Evolutionary conservation across 2,113 vertebrate species (phyloP), one percentile per base, ranked within the genome.

Genomic region (Abramis brama): DNA sequence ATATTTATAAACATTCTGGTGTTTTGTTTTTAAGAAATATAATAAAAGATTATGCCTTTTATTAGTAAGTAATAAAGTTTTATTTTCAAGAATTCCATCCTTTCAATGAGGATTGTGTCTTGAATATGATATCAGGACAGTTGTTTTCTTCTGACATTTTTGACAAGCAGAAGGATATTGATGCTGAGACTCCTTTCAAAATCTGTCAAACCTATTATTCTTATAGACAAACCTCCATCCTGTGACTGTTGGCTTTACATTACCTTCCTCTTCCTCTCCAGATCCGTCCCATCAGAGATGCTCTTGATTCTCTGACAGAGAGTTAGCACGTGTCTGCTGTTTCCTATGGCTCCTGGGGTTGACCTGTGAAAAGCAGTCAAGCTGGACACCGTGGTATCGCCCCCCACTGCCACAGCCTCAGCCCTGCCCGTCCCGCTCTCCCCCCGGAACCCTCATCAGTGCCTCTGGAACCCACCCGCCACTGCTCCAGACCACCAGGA

Each of bases 371-470:
- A 75, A 96, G 95, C 94, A 93, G 97, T 94, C 97, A 99, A 99
- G 96, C 98, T 99, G 98, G 98, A 97, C 96, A 90, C 96, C 96
- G 92, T 94, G 93, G 93, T 92, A 94, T 94, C 92, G 94, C 94
- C 92, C 93, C 93, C 95, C 94, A 92, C 93, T 91, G 92, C 95
- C 95, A 93, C 86, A 92, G 96, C 96, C 95, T 91, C 91, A 89
- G 12, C 94, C 84, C 95, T 89, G 86, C 87, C 95, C 94, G 90
- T 92, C 82, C 82, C 88, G 5, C 91, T 90, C 90, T 92, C 91
- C 85, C 93, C 88, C 66, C 85, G 15, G 89, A 93, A 89, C 90
- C 68, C 71, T 79, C 78, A 82, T 64, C 43, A 86, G 17, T 87
- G 71, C 68, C 89, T 7, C 82, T 88, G 91, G 92, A 93, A 92